Evolutionary conservation across 1,140 invertebrate genomes (phyloP).

Genomic region (Drosophila sp.): DNA sequence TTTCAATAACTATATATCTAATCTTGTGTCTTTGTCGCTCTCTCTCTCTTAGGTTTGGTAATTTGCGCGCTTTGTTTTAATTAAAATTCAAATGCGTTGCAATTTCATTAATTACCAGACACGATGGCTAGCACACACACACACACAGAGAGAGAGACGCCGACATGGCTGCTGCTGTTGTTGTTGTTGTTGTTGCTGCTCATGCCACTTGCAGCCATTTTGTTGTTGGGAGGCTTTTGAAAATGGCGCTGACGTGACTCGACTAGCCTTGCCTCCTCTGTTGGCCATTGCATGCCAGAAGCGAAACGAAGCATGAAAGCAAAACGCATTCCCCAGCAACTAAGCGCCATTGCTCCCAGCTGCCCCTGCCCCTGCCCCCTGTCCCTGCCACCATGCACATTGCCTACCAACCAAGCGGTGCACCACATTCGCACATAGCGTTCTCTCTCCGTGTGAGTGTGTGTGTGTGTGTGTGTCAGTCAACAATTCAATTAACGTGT

Average conservation of each 20-base stretch:
- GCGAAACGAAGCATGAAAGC: slow-evolving; percentile 73
- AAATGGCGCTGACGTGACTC: slow-evolving; percentile 75
- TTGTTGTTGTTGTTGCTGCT: slow-evolving; percentile 12
- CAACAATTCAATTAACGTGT: slow-evolving; percentile 83
- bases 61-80: slow-evolving; percentile 79
- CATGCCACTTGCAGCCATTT: slow-evolving; percentile 74
- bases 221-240: slow-evolving; percentile 62
- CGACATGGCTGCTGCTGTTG: slow-evolving; percentile 22
- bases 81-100: slow-evolving; percentile 82
- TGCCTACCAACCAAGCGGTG: slow-evolving; percentile 44
- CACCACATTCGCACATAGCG: slow-evolving; percentile 72
- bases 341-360: slow-evolving; percentile 27
- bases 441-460: not conserved
- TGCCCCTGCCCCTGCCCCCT: not conserved
- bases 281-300: slow-evolving; percentile 70
- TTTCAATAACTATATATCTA: no score
- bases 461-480: slow-evolving; percentile 65
- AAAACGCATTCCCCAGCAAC: slow-evolving; percentile 73
- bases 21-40: not conserved
- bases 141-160: slow-evolving; percentile 5
- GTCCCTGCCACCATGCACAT: not conserved
- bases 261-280: slow-evolving; percentile 36
- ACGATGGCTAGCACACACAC: slow-evolving; percentile 38
- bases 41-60: slow-evolving; percentile 47
- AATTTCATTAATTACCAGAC: slow-evolving; percentile 82